These are phyloP conservation scores for Anthopleura xanthogrammica DNA, from an alignment of 92 coral and sea anemone genomes.

Conservation along the genomic window DNA sequence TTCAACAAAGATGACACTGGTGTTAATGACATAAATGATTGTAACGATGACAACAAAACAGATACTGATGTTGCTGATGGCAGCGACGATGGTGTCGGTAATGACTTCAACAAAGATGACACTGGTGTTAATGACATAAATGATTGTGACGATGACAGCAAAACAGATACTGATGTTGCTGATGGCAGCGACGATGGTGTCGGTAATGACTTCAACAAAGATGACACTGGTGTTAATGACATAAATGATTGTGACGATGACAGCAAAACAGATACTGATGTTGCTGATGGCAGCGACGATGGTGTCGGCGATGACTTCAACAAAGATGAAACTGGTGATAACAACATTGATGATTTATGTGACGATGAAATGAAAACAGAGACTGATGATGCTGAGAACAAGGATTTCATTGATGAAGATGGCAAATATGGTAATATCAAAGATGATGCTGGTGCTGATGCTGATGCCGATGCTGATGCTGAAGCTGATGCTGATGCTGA, in stretches of 20 bases:
- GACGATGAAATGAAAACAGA: background rate
- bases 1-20: no score
- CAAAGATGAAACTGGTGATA: constrained; percentile 7
- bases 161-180: no score
- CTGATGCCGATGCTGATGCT: no score
- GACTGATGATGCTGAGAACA: constrained; percentile 1
- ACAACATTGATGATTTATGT: background rate
- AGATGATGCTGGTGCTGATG: background rate
- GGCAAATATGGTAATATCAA: background rate
- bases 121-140: background rate
- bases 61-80: no score
- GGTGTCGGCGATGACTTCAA: background rate
- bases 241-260: background rate
- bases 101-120: background rate
- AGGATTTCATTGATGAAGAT: background rate
- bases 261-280: background rate
- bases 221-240: background rate
- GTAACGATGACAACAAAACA: no score
- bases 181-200: no score
- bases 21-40: no score
- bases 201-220: background rate
- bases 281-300: background rate
- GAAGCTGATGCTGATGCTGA: no score
- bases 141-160: background rate
- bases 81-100: no score